These are phyloP conservation scores for Sarcophaga peregrina DNA, from an alignment of 1,140 invertebrate species.

Conservation along the genomic window DNA sequence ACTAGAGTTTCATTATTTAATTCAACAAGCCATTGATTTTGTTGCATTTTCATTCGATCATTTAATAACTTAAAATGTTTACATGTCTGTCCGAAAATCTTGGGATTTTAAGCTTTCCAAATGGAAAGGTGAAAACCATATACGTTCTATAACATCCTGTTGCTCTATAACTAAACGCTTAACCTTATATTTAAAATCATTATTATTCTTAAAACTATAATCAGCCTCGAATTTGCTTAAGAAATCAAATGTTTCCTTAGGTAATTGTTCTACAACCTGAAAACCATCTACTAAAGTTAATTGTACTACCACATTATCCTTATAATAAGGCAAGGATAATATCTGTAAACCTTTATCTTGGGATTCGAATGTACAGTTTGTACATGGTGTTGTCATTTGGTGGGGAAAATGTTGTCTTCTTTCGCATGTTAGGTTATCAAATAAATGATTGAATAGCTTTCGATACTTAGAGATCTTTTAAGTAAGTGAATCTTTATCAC, in stretches of 20 bases:
- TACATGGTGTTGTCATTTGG: neutral
- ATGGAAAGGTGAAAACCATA: slow-evolving; percentile 22
- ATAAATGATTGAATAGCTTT: slow-evolving; percentile 25
- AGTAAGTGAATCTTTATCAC: slow-evolving; percentile 19
- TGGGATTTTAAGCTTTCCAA: neutral
- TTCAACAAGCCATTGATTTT: slow-evolving; percentile 31
- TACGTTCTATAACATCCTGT: neutral
- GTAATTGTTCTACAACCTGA: slow-evolving; percentile 33
- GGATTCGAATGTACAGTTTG: slow-evolving; percentile 37
- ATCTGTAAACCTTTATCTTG: slow-evolving; percentile 33
- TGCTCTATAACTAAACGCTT: neutral
- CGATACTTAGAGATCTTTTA: neutral
- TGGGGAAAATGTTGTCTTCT: neutral
- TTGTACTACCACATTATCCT: neutral
- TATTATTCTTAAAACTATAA: neutral
- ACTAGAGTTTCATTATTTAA: neutral
- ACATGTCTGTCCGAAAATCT: neutral
- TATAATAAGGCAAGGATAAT: neutral
- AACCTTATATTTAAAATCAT: neutral
- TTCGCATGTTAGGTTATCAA: slow-evolving; percentile 19
- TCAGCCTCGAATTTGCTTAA: neutral
- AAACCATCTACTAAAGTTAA: slow-evolving; percentile 35
- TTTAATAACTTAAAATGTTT: neutral
- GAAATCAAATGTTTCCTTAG: slow-evolving; percentile 16
- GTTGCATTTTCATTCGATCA: neutral